A percentile compares a stretch with the other conserved stretches of the same genome.
Evolutionary conservation across 2,113 vertebrate genomes (phyloP).

Genomic region (Sardina pilchardus): DNA sequence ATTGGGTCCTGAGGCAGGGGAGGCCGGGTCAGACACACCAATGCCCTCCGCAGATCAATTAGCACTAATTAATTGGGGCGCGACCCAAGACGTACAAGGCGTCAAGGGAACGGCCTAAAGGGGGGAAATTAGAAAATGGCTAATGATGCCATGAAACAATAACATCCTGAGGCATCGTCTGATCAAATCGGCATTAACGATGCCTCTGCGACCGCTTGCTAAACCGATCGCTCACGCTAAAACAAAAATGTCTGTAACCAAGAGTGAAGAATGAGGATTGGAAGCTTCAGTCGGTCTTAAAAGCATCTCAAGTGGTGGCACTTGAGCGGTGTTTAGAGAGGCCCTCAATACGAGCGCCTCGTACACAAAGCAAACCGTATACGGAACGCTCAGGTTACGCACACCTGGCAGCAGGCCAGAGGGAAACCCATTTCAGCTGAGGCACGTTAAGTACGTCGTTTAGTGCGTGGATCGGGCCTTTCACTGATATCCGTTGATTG

Average conservation of each 20-base stretch:
- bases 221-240: not conserved
- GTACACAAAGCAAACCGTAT: not conserved
- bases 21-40: not conserved
- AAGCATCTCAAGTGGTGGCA: not conserved
- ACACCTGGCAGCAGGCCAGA: not conserved
- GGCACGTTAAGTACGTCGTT: not conserved
- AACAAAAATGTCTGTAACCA: not conserved
- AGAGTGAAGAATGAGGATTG: not conserved
- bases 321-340: not conserved
- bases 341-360: not conserved
- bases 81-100: not conserved
- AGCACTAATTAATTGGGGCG: not conserved
- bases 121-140: not conserved
- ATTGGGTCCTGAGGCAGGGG: not conserved
- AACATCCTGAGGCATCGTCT: not conserved
- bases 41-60: not conserved
- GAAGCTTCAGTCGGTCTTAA: not conserved
- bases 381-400: not conserved
- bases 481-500: not conserved
- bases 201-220: not conserved
- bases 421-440: not conserved
- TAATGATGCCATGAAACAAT: not conserved
- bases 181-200: not conserved
- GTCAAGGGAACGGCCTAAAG: not conserved
- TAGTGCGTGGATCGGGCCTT: not conserved